Evolutionary conservation across 2,113 vertebrate genomes (phyloP).

Genomic region (Quiscalus mexicanus): DNA sequence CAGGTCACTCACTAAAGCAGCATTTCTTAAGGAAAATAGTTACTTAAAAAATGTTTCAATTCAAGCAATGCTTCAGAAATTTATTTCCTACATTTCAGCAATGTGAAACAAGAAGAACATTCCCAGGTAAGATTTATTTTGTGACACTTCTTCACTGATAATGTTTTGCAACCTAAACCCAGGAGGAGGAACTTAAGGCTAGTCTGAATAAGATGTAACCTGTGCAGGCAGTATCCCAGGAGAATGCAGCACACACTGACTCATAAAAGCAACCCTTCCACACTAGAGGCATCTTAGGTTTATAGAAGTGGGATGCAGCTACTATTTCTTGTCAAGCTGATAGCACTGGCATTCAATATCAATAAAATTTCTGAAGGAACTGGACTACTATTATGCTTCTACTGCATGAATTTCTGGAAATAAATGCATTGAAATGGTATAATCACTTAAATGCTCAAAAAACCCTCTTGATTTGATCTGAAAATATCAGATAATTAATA

Average conservation of each 20-base stretch:
- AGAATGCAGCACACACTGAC: background rate
- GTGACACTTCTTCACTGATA: background rate
- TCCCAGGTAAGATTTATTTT: background rate
- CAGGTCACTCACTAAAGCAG: background rate
- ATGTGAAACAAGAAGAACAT: background rate
- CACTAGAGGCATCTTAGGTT: background rate
- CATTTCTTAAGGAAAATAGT: background rate
- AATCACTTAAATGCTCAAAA: background rate
- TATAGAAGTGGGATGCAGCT: background rate
- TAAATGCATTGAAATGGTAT: background rate
- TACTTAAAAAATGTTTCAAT: background rate
- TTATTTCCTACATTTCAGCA: background rate
- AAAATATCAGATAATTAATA: background rate
- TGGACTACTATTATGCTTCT: background rate
- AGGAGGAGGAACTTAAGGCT: background rate
- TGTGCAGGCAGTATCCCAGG: background rate
- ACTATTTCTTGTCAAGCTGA: background rate
- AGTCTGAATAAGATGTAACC: background rate
- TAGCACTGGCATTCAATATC: background rate
- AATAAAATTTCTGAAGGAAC: background rate
- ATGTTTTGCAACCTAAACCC: background rate
- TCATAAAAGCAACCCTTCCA: background rate
- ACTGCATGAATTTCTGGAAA: background rate
- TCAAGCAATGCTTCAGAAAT: background rate
- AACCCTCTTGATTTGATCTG: background rate